These are phyloP conservation scores for Cygnus atratus DNA, from an alignment of 2,113 vertebrate species.

Conservation along the genomic window DNA sequence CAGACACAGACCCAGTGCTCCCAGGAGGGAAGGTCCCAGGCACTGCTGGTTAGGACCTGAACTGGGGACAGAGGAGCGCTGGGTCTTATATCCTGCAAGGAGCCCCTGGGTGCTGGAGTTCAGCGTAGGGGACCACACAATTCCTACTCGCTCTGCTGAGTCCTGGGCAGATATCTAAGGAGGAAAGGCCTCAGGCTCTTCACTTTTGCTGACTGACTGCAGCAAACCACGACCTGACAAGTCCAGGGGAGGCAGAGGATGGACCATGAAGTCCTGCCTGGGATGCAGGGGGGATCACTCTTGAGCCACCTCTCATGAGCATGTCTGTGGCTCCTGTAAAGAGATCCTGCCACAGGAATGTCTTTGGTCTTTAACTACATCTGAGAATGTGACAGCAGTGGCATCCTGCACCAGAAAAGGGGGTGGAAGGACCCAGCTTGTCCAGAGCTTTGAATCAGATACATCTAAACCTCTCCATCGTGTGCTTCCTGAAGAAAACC, in stretches of 20 bases:
- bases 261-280: background rate
- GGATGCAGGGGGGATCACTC: background rate
- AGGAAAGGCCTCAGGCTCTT: background rate
- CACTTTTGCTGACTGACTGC: background rate
- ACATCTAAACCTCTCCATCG: background rate
- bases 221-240: background rate
- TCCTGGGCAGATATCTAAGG: too few relatives aligned
- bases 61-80: background rate
- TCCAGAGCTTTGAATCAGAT: background rate
- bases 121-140: background rate
- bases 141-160: background rate
- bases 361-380: background rate
- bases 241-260: background rate
- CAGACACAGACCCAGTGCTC: background rate
- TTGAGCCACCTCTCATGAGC: background rate
- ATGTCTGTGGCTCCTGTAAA: background rate
- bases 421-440: background rate
- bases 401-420: background rate
- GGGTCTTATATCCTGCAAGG: too few relatives aligned
- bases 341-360: background rate
- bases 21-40: too few relatives aligned
- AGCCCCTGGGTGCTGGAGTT: background rate
- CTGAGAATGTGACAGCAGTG: background rate
- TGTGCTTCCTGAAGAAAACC: background rate
- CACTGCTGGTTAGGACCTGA: background rate